A percentile compares a stretch with the other conserved stretches of the same genome.
These are phyloP conservation scores for Clarias batrachus DNA, from an alignment of 2,113 vertebrate genomes.

Conservation along the genomic window DNA sequence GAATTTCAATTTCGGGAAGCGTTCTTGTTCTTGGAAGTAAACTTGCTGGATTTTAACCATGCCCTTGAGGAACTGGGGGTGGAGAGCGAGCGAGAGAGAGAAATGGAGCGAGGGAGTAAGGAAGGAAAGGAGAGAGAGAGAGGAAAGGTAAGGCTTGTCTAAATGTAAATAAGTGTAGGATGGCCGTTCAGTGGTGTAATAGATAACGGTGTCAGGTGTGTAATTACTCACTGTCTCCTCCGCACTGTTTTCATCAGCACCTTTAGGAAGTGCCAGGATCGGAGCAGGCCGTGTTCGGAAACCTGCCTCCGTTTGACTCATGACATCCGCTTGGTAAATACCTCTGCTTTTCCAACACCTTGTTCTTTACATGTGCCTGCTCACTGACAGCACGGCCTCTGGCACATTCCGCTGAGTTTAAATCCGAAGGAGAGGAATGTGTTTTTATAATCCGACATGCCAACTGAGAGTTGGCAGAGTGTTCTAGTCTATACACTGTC, in stretches of 20 bases:
- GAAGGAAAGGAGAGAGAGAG: conserved; percentile 13
- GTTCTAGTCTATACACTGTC: conserved; percentile 6
- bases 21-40: conserved; percentile 3
- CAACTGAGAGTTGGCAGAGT: conserved; percentile 2
- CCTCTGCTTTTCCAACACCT: conserved; percentile 11
- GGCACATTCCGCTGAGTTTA: neutral
- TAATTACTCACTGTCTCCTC: conserved; percentile 75
- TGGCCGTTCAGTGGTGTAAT: conserved; percentile 64
- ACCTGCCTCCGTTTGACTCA: conserved; percentile 28
- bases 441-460: neutral
- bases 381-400: conserved; percentile 15
- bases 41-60: conserved; percentile 65
- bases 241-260: conserved; percentile 68
- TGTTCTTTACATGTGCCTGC: conserved; percentile 6
- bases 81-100: conserved; percentile 31
- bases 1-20: neutral
- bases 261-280: conserved; percentile 57
- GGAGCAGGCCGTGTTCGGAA: conserved; percentile 42
- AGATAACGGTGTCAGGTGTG: conserved; percentile 67
- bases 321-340: conserved; percentile 8
- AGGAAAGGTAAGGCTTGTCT: conserved; percentile 62
- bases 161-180: conserved; percentile 72
- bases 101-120: neutral
- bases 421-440: conserved; percentile 9
- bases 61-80: conserved; percentile 50